Base-by-base conservation (phyloP, 2,113 vertebrate species). In the Nannobrachium achirus region DNA sequence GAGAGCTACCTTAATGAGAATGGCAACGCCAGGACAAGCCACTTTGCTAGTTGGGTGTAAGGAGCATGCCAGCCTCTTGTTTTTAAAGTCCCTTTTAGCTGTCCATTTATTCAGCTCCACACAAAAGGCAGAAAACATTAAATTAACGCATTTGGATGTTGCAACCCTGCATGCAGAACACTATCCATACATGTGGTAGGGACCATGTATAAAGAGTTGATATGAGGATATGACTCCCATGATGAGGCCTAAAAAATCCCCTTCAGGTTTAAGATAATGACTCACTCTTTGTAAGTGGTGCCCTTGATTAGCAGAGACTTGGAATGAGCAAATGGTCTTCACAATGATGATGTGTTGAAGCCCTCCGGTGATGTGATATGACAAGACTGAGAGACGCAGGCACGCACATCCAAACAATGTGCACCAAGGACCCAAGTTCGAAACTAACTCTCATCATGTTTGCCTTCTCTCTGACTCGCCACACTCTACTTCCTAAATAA, bases 341-440 rank as follows among this genome's bases (percentile, higher is more conserved):
- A 81, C 25, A 2, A 73, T 78, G 51, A 57, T 74, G 67, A 81
- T 66, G 71, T 72, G 66, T 78, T 81, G 70, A 73, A 79, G 65
- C 76, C 79, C 71, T 71, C 63, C 46, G 15, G 46, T 61, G 56
- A 69, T 79, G 69, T 71, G 72, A 79, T 66, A 18, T 76, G 77
- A 79, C 67, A 66, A 78, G 63, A 80, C 57, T 78, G 56, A 79
- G 25, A 33, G 25, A 33, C 25, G 25, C 25, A 33, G n/a, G 25
- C 25, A 33, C 25, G 25, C 25, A 33, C 25, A 33, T 33, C 25
- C 25, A 33, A 33, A 33, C 25, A 4, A 25, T 25, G 25, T 25
- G 4, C 25, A 25, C 25, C 25, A 25, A 33, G 1, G 25, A 33
- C 25, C 25, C 25, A 33, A 33, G 25, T 33, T 33, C 25, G 25